Percentiles rank a stretch among this genome's conserved stretches.
These are phyloP conservation scores for Zosterops hypoxanthus DNA, from an alignment of 2,113 vertebrate genomes.

Conservation along the genomic window DNA sequence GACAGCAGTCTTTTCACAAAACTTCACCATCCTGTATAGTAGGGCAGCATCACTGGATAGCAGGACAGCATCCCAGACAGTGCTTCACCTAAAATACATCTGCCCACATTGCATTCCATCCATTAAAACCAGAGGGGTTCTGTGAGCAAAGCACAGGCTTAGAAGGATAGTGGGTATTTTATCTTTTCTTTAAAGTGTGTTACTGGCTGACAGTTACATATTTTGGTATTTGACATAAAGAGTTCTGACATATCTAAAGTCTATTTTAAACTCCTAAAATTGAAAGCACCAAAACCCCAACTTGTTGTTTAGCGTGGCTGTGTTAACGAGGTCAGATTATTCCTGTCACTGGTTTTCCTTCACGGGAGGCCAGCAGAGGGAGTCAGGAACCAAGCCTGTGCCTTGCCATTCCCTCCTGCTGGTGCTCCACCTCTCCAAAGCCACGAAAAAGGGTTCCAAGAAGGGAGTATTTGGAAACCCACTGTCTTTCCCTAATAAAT, in stretches of 20 bases:
- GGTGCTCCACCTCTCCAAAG: not conserved
- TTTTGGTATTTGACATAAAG: not conserved
- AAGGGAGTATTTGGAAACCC: not conserved
- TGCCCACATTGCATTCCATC: not conserved
- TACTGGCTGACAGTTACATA: not conserved
- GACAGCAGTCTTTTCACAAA: rapidly evolving
- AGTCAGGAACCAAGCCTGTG: not conserved
- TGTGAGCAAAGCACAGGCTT: not conserved
- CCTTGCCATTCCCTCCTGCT: not conserved
- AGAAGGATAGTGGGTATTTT: not conserved
- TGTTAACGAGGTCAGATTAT: rapidly evolving
- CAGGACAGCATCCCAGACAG: not conserved
- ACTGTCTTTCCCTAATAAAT: too few species aligned
- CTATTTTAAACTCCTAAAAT: not conserved
- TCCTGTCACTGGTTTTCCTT: not conserved
- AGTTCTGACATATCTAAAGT: not conserved
- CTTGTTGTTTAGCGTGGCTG: not conserved
- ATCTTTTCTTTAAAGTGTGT: not conserved
- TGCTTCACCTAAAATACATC: rapidly evolving
- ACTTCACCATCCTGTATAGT: rapidly evolving
- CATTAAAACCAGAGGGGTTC: not conserved
- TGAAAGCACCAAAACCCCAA: not conserved
- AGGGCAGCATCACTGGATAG: not conserved
- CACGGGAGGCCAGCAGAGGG: slow-evolving; percentile 51
- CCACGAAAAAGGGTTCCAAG: not conserved